Percentiles rank a stretch among this genome's conserved stretches.
These are phyloP conservation scores for Somateria mollissima DNA, from an alignment of 2,797 vertebrate species.

Conservation along the genomic window DNA sequence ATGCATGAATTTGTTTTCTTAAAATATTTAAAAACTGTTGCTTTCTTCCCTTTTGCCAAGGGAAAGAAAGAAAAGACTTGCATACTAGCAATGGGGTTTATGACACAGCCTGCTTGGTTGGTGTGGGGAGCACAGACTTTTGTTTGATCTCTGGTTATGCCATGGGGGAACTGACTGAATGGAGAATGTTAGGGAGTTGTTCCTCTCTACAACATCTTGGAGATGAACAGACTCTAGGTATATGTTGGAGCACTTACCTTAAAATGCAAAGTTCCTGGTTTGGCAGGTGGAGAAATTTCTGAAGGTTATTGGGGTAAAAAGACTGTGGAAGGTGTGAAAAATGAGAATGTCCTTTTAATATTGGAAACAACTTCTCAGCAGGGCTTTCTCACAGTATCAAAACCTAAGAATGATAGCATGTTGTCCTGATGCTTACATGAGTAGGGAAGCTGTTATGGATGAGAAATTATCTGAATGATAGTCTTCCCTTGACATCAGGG, in stretches of 20 bases:
- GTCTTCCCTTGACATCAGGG: neutral
- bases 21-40: neutral
- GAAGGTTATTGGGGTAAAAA: neutral
- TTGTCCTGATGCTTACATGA: neutral
- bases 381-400: neutral
- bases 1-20: neutral
- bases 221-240: neutral
- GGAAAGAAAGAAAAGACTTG: neutral
- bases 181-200: neutral
- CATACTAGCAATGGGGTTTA: neutral
- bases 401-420: neutral
- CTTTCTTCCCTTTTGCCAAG: neutral
- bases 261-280: neutral
- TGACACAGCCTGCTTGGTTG: neutral
- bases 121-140: neutral
- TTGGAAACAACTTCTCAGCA: neutral
- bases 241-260: neutral
- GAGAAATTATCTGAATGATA: neutral
- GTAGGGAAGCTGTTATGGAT: neutral
- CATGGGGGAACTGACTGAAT: neutral
- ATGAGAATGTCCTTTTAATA: neutral
- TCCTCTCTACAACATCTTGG: neutral
- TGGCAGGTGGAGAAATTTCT: neutral
- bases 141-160: neutral
- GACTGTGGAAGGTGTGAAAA: neutral